A percentile compares a stretch with the other conserved stretches of the same genome.
phyloP scores from a whole-genome alignment of 2,797 vertebrate species.

The Rhinoraja longicauda region DNA sequence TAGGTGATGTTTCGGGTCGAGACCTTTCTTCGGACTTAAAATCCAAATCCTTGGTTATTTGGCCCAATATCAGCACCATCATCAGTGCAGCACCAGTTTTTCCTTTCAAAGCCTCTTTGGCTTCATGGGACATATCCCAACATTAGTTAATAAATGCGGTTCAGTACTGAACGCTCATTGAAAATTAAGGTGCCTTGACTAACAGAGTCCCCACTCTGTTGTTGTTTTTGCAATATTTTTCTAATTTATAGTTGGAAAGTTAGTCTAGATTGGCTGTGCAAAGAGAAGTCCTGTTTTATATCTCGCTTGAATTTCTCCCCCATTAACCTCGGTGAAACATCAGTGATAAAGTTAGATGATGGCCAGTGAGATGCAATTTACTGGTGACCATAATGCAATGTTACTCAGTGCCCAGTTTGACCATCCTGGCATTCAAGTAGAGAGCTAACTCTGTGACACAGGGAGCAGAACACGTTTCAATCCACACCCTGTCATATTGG shows the following conservation, averaged over 20 bases:
- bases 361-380: neutral
- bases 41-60: neutral
- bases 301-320: neutral
- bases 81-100: neutral
- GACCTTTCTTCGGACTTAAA: too few species aligned
- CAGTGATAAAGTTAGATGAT: neutral
- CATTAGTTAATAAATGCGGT: neutral
- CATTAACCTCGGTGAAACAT: neutral
- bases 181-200: neutral
- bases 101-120: neutral
- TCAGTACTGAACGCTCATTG: neutral
- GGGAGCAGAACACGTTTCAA: neutral
- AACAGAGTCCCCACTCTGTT: neutral
- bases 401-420: neutral
- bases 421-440: neutral
- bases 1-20: too few species aligned
- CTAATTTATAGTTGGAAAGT: too few species aligned
- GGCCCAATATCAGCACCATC: neutral
- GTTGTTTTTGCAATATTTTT: too few species aligned
- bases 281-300: neutral
- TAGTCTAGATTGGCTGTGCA: neutral
- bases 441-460: neutral
- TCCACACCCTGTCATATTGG: neutral
- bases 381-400: neutral
- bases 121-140: neutral